These are phyloP conservation scores for Rhamnusium bicolor DNA, from an alignment of 2,888 invertebrate genomes.

Conservation along the genomic window DNA sequence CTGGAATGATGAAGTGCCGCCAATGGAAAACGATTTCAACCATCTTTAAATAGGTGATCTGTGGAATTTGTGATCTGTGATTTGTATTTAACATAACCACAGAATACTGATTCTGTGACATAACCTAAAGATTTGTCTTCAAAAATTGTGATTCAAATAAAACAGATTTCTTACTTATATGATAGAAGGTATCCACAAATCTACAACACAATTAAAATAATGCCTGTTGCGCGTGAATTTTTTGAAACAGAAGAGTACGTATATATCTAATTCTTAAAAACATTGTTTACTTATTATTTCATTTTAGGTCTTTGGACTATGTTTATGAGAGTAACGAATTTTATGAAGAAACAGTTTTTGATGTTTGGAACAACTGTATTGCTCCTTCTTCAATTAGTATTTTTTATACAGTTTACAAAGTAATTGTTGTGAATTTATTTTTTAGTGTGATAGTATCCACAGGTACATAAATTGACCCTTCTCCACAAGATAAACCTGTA, in stretches of 20 bases:
- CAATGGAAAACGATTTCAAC: too few relatives aligned
- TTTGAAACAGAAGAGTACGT: slow-evolving; percentile 37
- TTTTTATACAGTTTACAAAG: slow-evolving; percentile 47
- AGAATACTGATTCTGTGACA: too few relatives aligned
- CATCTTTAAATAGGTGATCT: too few relatives aligned
- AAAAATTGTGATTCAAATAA: slow-evolving; percentile 24
- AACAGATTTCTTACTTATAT: neutral
- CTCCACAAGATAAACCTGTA: neutral
- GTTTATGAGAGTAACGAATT: slow-evolving; percentile 40
- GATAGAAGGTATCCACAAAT: neutral
- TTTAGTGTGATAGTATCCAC: slow-evolving; percentile 54
- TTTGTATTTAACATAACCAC: too few relatives aligned
- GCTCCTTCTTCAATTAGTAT: slow-evolving; percentile 54
- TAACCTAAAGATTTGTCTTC: slow-evolving; percentile 26
- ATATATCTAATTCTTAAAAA: slow-evolving; percentile 5
- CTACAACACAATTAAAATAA: neutral
- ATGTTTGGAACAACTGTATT: slow-evolving; percentile 58
- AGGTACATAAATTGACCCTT: slow-evolving; percentile 44
- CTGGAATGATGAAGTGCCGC: too few relatives aligned
- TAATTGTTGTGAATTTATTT: slow-evolving; percentile 53
- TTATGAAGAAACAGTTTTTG: slow-evolving; percentile 49
- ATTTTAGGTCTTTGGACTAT: slow-evolving; percentile 44
- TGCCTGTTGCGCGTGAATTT: slow-evolving; percentile 27
- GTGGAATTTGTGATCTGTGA: too few relatives aligned
- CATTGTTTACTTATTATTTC: neutral